These are phyloP conservation scores for Odontomachus brunneus DNA, from an alignment of 1,140 invertebrate species.

Conservation along the genomic window DNA sequence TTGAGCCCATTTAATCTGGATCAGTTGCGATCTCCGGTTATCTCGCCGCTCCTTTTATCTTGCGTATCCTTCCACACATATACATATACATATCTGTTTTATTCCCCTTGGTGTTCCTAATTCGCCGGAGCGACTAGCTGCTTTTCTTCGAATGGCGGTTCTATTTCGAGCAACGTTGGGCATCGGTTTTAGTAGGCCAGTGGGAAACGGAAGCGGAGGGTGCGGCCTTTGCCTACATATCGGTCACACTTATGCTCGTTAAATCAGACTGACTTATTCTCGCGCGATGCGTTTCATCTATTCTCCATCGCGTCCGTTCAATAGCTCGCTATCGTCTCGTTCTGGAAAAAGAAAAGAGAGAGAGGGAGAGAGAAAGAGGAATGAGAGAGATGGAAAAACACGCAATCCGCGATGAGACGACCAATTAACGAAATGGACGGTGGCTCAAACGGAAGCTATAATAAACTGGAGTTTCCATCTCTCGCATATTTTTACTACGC, in stretches of 20 bases:
- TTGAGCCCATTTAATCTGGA: constrained; percentile 32
- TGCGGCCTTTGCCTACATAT: constrained; percentile 62
- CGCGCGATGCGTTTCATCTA: background rate
- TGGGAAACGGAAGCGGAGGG: constrained; percentile 66
- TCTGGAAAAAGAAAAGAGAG: background rate
- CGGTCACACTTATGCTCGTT: constrained; percentile 25
- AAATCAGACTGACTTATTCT: constrained; percentile 30
- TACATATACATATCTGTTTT: background rate
- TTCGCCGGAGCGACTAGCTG: constrained; percentile 14
- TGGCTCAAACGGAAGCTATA: too few relatives aligned
- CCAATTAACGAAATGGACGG: too few relatives aligned
- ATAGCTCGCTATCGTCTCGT: background rate
- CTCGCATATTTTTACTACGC: background rate
- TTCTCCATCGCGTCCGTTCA: constrained; percentile 5
- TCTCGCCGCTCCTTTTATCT: background rate
- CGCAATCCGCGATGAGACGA: too few relatives aligned
- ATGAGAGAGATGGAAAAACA: too few relatives aligned
- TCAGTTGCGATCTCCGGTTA: constrained; percentile 11
- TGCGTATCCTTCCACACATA: too few relatives aligned
- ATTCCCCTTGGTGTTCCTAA: constrained; percentile 9
- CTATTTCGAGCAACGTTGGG: constrained; percentile 57
- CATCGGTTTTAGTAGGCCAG: constrained; percentile 65
- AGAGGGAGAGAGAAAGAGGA: too few relatives aligned
- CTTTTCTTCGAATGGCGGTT: constrained; percentile 40
- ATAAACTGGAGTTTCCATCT: too few relatives aligned